Base-by-base conservation (phyloP, 2,888 invertebrate species). In the Eupithecia tripunctaria region DNA sequence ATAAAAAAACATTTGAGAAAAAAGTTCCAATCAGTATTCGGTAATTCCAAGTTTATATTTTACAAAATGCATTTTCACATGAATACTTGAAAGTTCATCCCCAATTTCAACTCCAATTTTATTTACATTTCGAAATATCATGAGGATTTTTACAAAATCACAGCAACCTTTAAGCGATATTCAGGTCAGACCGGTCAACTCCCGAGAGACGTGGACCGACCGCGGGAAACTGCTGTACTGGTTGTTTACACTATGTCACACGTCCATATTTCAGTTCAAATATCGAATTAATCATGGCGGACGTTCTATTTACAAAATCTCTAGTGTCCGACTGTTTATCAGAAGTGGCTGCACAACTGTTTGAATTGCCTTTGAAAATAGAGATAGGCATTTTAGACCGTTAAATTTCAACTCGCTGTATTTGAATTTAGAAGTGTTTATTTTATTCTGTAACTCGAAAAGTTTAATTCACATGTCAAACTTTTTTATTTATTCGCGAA, bases 231-330 rank as follows among this genome's bases (percentile, higher is more conserved):
- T 12, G 32, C 21, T n/a, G 21, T 64, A 63, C 41, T 68, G 70
- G 68, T 71, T 64, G 64, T 64, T 64, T 64, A 64, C 62, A 63
- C 64, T 41, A 60, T 60, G 64, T 36, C 62, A 38, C 64, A 64
- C 43, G 68, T 62, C 59, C 73, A 73, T 76, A 76, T 73, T 76
- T 76, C 73, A 76, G 47, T 47, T 73, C 70, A 63, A 72, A 71
- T 71, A 69, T 68, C 67, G 67, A 71, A 73, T 73, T 76, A 71
- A 76, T 76, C 75, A 76, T 73, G 68, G 67, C 59, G 64, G 64
- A 56, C 66, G 71, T 74, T 74, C 74, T 74, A 74, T 74, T 74
- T 74, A 70, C 71, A 74, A 74, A 74, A 60, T 67, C 29, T 27
- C 65, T 71, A 68, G 71, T 74, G 73, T 43, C 68, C 68, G 32